Evolutionary conservation across 2,113 vertebrate genomes (phyloP), one percentile per base, ranked within the genome.

Genomic region (Elanus axillaris): DNA sequence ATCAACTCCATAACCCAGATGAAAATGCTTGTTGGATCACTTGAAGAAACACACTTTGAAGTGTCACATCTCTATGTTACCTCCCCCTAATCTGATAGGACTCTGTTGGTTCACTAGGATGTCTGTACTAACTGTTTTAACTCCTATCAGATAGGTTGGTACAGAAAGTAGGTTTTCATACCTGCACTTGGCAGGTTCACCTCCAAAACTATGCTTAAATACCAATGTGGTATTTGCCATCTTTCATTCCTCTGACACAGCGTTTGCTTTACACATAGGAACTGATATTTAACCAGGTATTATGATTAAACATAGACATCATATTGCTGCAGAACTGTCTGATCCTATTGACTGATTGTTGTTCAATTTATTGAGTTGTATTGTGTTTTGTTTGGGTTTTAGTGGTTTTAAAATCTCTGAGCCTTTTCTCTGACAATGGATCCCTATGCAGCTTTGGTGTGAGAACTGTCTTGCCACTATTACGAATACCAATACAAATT

Each of bases 251-350:
- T 68, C 31, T 73, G 45, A 55, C 12, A 55, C 25, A 0, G 20
- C 40, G 7, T 63, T 69, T 89, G 4, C 11, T 81, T 93, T 87
- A 42, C 23, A 36, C 7, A 3, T 36, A 52, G 22, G 27, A 86
- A 64, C 19, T 89, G 19, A 48, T 89, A 76, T 68, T 88, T 95
- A 69, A 56, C 10, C 6, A 56, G 48, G 27, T 23, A 13, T 45
- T 79, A 38, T 23, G 32, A 38, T 12, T 0, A 0, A 84, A 84
- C 21, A 38, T 0, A 13, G 36, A 29, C 8, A 40, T 53, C 16
- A 80, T 2, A 77, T 56, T 69, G 10, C 31, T 62, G 25, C 10
- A 73, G 48, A 80, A 20, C 8, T 69, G 18, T 47, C 42, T 94
- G 50, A 89, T 58, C 13, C 17, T 78, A 31, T 22, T 67, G 42